These are phyloP conservation scores for Danio tinwini DNA, from an alignment of 2,797 vertebrate genomes.

Conservation along the genomic window DNA sequence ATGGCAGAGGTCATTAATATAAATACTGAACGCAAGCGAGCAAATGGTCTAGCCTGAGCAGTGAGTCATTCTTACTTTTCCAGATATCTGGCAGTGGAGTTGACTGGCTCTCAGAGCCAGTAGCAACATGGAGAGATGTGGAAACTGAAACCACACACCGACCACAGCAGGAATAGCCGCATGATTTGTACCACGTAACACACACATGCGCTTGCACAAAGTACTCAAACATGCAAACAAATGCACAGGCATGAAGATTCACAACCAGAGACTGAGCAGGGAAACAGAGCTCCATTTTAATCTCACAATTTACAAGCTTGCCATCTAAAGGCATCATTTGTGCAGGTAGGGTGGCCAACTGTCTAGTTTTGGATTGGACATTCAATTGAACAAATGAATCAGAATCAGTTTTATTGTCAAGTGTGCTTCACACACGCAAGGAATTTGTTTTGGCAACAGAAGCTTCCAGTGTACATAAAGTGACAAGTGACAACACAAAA, in stretches of 20 bases:
- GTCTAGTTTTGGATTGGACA: too few species aligned
- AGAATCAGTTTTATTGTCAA: too few species aligned
- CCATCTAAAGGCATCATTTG: neutral
- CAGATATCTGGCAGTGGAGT: constrained; percentile 78
- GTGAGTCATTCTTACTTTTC: constrained; percentile 83
- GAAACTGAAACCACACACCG: constrained; percentile 79
- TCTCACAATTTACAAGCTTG: constrained; percentile 62
- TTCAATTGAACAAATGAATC: too few species aligned
- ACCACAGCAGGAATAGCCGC: constrained; percentile 73
- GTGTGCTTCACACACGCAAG: too few species aligned
- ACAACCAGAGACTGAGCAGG: constrained; percentile 7
- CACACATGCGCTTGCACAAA: constrained; percentile 46
- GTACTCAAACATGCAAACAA: constrained; percentile 18
- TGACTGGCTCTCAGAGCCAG: constrained; percentile 71
- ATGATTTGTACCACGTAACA: constrained; percentile 67
- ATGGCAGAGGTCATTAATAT: constrained; percentile 63
- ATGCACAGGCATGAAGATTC: constrained; percentile 24
- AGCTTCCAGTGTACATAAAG: too few species aligned
- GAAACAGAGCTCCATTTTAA: constrained; percentile 61
- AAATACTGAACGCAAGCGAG: constrained; percentile 63
- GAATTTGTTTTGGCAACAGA: too few species aligned
- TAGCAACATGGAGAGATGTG: constrained; percentile 80
- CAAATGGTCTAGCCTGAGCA: constrained; percentile 73
- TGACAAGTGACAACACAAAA: too few species aligned
- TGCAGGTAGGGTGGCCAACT: too few species aligned